Percentiles rank a stretch among this genome's conserved stretches.
These are phyloP conservation scores for Tenualosa thibaudeaui DNA, from an alignment of 2,797 vertebrate species.

Conservation along the genomic window DNA sequence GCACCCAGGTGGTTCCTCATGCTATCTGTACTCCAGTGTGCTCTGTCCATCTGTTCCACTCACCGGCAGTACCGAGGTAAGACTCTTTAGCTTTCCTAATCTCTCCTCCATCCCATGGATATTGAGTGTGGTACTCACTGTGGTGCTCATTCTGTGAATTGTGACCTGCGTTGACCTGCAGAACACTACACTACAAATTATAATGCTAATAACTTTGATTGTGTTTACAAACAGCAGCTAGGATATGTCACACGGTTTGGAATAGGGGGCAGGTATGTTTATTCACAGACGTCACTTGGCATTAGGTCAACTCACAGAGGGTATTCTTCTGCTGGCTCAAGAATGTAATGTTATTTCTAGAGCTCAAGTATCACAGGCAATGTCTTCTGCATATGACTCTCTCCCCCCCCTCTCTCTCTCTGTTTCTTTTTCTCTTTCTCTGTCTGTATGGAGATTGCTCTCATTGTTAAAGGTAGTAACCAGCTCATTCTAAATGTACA, in stretches of 20 bases:
- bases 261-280: background rate
- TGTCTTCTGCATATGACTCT: background rate
- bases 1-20: constrained; percentile 28
- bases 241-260: background rate
- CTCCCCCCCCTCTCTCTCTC: background rate
- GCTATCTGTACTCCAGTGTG: constrained; percentile 19
- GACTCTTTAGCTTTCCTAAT: background rate
- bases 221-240: background rate
- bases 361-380: background rate
- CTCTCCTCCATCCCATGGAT: background rate
- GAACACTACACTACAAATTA: background rate
- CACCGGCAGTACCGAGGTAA: constrained; percentile 32
- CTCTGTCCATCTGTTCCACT: background rate
- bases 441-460: background rate
- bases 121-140: background rate
- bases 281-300: background rate
- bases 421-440: background rate
- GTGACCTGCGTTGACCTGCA: background rate
- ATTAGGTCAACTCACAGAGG: background rate
- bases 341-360: constrained; percentile 10
- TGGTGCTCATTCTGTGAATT: background rate
- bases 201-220: background rate
- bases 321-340: background rate
- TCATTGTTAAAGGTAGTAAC: background rate
- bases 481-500: background rate